A percentile compares a stretch with the other conserved stretches of the same genome.
Evolutionary conservation across 2,888 invertebrate genomes (phyloP).

Genomic region (Polymixis lichenea): DNA sequence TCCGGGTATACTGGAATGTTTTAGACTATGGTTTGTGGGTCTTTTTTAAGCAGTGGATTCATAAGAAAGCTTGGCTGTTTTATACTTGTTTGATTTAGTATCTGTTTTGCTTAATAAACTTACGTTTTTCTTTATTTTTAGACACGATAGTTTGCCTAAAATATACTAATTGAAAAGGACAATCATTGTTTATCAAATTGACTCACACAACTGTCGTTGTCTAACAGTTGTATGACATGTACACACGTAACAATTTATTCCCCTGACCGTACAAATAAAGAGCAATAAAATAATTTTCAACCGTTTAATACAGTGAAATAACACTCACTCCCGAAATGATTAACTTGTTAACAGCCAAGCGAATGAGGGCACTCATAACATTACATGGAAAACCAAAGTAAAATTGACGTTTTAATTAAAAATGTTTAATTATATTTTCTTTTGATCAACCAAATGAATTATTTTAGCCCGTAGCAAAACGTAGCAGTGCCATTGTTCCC

Average conservation of each 20-base stretch:
- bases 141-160: neutral
- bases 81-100: neutral
- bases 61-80: neutral
- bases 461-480: constrained; percentile 23
- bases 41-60: neutral
- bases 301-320: neutral
- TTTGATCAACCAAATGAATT: constrained; percentile 45
- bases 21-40: constrained; percentile 20
- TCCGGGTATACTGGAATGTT: constrained; percentile 8
- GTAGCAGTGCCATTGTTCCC: constrained; percentile 40
- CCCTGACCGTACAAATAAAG: too few species aligned
- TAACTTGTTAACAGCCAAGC: neutral
- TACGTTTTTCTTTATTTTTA: neutral
- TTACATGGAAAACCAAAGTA: constrained; percentile 10
- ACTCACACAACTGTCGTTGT: neutral
- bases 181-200: neutral
- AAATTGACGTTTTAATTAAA: constrained; percentile 47
- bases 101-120: neutral
- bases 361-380: constrained; percentile 5
- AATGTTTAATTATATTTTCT: constrained; percentile 51
- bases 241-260: neutral
- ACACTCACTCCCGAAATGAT: neutral
- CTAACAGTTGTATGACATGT: neutral
- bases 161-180: neutral
- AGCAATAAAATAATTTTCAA: neutral